Base-by-base conservation (phyloP, 2,888 invertebrate genomes). In the Andrena hattorfiana region DNA sequence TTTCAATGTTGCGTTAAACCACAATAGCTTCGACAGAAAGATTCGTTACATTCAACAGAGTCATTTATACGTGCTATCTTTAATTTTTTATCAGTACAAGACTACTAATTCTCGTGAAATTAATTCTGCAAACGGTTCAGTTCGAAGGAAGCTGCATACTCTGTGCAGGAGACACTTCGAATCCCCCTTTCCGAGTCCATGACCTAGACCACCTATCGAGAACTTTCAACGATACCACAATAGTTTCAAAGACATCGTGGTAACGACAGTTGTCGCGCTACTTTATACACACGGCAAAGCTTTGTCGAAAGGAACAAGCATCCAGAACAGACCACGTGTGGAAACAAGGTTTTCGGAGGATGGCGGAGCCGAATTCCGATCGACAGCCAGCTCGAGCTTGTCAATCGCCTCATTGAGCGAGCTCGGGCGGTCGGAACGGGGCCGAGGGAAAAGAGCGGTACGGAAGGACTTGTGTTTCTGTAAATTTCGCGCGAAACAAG, bases 281-380 rank as follows among this genome's bases (percentile, higher is more conserved):
- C 42, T 59, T 59, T 35, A 35, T 63, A 23, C 32, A 16, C 26
- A 10, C n/a, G 69, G 20, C n/a, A 70, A 56, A 42, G 42, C 69
- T 70, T 59, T 70, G 69, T 48, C 69, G n/a, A 13, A 42, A 70
- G 60, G 59, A 56, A 56, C n/a, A 70, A 49, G 16, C 63, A 63
- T 2, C 1, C 67, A 16, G 26, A 32, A 23, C 20, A 54, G 56
- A 4, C 23, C 20, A 56, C 56, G 23, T 23, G 23, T 42, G 56
- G 23, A 23, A 56, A 13, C 23, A 56, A 4, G 23, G 35, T 48
- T 26, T 48, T 35, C 42, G 26, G 13, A 35, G 63, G n/a, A 23
- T 8, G 35, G 10, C 42, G 8, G 2, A 7, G 8, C 16, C 59
- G n/a, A 59, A 42, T 42, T 70, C 56, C 69, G 42, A 59, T 70